These are phyloP conservation scores for Echeneis naucrates DNA, from an alignment of 2,797 vertebrate genomes.

Conservation along the genomic window DNA sequence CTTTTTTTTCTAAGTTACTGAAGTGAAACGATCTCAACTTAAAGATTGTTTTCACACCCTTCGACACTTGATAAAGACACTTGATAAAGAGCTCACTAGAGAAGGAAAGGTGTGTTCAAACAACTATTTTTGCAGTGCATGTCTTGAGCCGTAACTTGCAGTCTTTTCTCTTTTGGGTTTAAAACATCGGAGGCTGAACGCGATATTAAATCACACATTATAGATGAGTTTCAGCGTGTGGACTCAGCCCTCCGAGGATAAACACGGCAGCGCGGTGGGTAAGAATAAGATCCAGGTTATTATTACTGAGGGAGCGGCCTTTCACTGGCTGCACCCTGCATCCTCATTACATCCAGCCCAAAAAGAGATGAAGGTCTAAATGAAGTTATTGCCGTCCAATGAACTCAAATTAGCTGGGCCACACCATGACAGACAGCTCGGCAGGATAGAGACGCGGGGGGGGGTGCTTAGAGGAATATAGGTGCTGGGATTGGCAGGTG, in stretches of 20 bases:
- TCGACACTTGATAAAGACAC: not conserved
- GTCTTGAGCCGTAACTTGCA: not conserved
- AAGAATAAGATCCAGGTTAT: slow-evolving; percentile 79
- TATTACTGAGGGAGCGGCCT: slow-evolving; percentile 78
- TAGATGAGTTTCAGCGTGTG: slow-evolving; percentile 86
- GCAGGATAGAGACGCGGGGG: slow-evolving; percentile 31
- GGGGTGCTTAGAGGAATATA: slow-evolving; percentile 46
- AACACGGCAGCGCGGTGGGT: slow-evolving; percentile 77
- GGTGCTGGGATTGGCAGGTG: slow-evolving; percentile 74
- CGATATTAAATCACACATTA: slow-evolving; percentile 87
- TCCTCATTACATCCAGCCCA: slow-evolving; percentile 84
- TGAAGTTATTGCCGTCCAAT: slow-evolving; percentile 88
- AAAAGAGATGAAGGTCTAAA: slow-evolving; percentile 83
- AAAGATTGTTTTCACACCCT: not conserved
- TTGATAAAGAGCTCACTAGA: not conserved
- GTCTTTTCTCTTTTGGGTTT: slow-evolving; percentile 61
- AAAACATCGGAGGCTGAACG: slow-evolving; percentile 55
- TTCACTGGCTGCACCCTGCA: slow-evolving; percentile 77
- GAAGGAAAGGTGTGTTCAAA: not conserved
- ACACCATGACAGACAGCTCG: slow-evolving; percentile 78
- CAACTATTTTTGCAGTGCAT: slow-evolving; percentile 18
- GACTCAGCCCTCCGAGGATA: slow-evolving; percentile 82
- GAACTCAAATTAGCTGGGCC: slow-evolving; percentile 86
- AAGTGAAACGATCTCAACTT: not conserved
- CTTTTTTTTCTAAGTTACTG: not conserved